Base-by-base conservation (phyloP, 1,140 invertebrate species). In the Lysiphlebus fabarum region DNA sequence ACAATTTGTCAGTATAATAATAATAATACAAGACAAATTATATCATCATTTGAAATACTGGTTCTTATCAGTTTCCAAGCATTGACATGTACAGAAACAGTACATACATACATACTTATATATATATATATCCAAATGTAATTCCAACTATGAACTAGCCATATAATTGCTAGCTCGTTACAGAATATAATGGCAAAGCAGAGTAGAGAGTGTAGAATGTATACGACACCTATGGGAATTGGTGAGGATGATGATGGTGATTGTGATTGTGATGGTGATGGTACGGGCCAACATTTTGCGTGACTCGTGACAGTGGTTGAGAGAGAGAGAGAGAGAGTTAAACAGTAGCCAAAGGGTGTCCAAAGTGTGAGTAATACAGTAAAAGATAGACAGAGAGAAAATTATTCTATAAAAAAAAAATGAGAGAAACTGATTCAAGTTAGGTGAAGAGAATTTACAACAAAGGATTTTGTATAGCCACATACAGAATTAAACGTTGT, bases 161-260 rank as follows among this genome's bases (percentile, higher is more conserved):
- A 26, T 26, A 26, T 60, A 60, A 60, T 60, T 55, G 58, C 58
- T 43, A 60, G 55, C 58, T 60, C 58, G 53, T 60, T 60, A 60
- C 38, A 45, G 53, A 60, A 53, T 55, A 60, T 55, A 26, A 26
- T 26, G 17, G 17, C 17, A 26, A 26, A 26, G 17, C 17, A 44
- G 53, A 60, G 53, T 45, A 14, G 11, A 14, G 11, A 41, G 50
- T 38, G 50, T 51, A 26, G 53, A 26, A 14, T 17, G 36, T 14
- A 14, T 34, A 59, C 43, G 37, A 53, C 10, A 34, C 54, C 44
- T 44, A 56, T 10, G 51, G 26, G 58, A 40, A 60, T 60, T 54
- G 34, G 38, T 45, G 17, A 26, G 37, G 12, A 48, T 48, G 26
- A 38, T 6, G 6, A n/a, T 45, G 4, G 8, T 8, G 14, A 49